These are phyloP conservation scores for Ciconia maguari DNA, from an alignment of 2,113 vertebrate species.

Conservation along the genomic window DNA sequence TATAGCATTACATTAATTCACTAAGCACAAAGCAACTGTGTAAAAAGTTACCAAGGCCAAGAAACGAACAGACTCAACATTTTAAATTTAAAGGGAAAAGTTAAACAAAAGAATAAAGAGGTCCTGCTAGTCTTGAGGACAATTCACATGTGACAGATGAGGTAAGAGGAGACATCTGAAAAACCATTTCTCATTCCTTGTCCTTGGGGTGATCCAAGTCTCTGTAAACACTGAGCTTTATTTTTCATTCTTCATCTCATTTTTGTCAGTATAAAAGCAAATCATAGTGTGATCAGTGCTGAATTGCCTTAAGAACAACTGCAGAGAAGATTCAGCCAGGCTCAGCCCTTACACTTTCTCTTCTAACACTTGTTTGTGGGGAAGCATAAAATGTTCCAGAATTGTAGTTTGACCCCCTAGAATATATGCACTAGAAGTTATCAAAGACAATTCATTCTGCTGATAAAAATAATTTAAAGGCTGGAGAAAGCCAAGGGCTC, in stretches of 20 bases:
- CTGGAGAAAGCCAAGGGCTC: not conserved
- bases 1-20: not conserved
- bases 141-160: not conserved
- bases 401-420: not conserved
- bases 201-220: not conserved
- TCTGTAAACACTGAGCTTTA: not conserved
- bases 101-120: not conserved
- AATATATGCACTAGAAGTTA: not conserved
- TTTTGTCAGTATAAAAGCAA: slow-evolving; percentile 2
- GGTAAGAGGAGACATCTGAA: not conserved
- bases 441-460: not conserved
- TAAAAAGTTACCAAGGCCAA: not conserved
- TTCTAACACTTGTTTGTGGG: not conserved
- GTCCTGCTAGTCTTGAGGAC: not conserved
- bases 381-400: not conserved
- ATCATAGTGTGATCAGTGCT: not conserved
- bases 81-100: not conserved
- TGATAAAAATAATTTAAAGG: not conserved
- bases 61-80: not conserved
- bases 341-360: not conserved
- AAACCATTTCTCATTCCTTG: not conserved
- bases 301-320: not conserved
- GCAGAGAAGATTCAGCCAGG: not conserved
- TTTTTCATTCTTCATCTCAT: not conserved
- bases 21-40: not conserved